A percentile compares a stretch with the other conserved stretches of the same genome.
Evolutionary conservation across 2,797 vertebrate genomes (phyloP).

Genomic region (Peromyscus aztecus): DNA sequence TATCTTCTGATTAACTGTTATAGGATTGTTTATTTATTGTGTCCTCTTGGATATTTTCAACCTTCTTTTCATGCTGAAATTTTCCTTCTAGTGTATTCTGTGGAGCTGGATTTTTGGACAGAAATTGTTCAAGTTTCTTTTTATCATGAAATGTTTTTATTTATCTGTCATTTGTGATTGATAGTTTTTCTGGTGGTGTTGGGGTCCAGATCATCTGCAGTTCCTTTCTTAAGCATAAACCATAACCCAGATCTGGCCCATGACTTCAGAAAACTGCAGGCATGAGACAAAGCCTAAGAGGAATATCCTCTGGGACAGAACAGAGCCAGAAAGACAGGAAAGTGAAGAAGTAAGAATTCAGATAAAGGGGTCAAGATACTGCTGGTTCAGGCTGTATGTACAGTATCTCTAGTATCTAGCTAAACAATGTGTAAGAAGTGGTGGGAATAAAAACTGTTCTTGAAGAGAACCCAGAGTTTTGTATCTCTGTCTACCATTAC

Average conservation of each 20-base stretch:
- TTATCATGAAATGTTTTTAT: background rate
- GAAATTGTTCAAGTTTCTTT: background rate
- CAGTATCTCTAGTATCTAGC: background rate
- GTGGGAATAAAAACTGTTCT: background rate
- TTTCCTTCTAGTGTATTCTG: background rate
- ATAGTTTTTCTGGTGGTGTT: background rate
- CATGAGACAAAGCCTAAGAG: background rate
- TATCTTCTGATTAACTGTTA: background rate
- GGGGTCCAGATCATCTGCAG: background rate
- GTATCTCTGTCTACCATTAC: background rate
- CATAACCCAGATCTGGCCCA: background rate
- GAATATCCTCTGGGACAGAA: background rate
- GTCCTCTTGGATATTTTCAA: background rate
- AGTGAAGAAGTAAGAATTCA: background rate
- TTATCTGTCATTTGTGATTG: background rate
- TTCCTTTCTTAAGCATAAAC: background rate
- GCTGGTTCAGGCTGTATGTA: too few species aligned
- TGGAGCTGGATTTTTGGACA: background rate
- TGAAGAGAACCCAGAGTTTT: background rate
- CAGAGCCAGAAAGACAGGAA: background rate
- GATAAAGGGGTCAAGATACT: background rate
- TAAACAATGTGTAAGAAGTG: background rate
- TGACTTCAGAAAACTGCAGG: background rate
- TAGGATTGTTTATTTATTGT: background rate
- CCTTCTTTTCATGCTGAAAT: background rate